phyloP scores from a whole-genome alignment of 2,888 invertebrate species.

The Cephus pygmeus region DNA sequence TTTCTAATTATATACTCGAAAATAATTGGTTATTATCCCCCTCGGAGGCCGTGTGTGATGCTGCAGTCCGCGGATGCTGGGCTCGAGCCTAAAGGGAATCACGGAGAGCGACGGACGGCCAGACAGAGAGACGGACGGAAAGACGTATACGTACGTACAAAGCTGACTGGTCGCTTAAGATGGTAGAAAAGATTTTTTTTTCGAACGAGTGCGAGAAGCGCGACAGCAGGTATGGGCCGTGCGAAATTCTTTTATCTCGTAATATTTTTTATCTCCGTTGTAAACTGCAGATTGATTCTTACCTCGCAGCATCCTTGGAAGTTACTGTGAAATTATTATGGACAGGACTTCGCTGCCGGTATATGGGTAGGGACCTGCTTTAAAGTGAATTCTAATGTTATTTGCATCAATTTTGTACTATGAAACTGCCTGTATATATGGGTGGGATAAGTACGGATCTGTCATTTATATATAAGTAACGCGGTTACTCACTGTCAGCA shows the following conservation, averaged over 20 bases:
- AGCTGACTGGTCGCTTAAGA: conserved; percentile 3
- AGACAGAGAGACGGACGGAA: conserved; percentile 32
- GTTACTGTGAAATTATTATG: background rate
- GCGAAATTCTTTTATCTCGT: background rate
- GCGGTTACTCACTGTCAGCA: background rate
- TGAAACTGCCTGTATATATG: background rate
- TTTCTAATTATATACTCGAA: conserved; percentile 65
- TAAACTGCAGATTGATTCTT: background rate
- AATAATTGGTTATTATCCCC: conserved; percentile 64
- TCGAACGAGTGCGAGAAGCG: background rate
- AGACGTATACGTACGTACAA: background rate
- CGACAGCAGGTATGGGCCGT: background rate
- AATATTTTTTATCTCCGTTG: background rate
- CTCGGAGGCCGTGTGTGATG: conserved; percentile 44
- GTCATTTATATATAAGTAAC: background rate
- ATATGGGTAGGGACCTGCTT: background rate
- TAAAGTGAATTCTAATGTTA: background rate
- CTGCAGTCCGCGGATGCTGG: conserved; percentile 45
- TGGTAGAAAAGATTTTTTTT: background rate
- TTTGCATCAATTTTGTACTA: background rate
- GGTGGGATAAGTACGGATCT: background rate
- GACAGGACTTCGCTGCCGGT: background rate
- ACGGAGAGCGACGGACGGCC: conserved; percentile 44
- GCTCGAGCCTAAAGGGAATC: conserved; percentile 55
- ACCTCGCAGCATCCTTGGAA: background rate